Conservation (phyloP, 2,797 vertebrate species). For the Ara ararauna region DNA sequence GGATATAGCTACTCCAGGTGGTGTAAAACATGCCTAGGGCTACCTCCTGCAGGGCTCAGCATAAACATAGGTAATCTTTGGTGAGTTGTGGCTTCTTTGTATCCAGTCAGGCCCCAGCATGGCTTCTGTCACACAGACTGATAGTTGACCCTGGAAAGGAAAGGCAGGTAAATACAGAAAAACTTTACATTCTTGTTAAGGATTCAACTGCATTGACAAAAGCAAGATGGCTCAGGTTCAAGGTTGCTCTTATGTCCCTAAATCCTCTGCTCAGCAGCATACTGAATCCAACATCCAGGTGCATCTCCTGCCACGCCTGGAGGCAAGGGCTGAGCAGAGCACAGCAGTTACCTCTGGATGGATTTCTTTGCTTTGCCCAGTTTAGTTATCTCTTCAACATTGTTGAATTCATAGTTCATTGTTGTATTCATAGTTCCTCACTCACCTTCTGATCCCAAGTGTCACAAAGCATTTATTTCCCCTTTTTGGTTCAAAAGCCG, state of each 20-base stretch:
- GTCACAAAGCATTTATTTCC: neutral
- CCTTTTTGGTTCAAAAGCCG: neutral
- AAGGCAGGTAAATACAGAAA: neutral
- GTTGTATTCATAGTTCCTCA: neutral
- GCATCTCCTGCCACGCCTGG: neutral
- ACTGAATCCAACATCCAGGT: neutral
- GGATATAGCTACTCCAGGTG: accelerated
- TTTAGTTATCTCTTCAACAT: neutral
- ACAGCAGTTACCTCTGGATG: neutral
- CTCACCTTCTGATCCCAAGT: accelerated
- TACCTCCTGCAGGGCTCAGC: neutral
- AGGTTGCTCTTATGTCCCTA: neutral
- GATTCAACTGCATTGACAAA: neutral
- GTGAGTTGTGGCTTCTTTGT: neutral
- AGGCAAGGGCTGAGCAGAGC: neutral
- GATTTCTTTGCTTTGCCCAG: neutral
- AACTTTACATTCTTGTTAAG: neutral
- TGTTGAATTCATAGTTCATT: neutral
- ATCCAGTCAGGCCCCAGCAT: neutral
- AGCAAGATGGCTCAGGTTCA: neutral
- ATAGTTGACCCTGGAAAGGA: neutral
- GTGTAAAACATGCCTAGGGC: neutral
- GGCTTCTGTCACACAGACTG: neutral
- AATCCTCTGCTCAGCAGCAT: neutral
- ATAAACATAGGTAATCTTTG: neutral